These are phyloP conservation scores for Hydrophis major DNA, from an alignment of 2,797 vertebrate genomes.

Conservation along the genomic window DNA sequence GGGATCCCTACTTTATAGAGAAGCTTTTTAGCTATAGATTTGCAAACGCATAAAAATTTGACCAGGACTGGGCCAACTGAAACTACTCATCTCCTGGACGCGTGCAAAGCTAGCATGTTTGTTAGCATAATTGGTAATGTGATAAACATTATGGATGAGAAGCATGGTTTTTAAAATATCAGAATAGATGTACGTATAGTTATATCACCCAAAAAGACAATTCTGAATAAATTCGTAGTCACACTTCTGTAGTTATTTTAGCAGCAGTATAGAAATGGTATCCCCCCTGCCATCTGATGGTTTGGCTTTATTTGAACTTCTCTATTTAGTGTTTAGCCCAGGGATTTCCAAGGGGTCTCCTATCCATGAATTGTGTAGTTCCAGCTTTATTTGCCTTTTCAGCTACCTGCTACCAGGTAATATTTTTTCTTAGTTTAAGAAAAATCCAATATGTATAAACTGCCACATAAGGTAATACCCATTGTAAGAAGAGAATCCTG, in stretches of 20 bases:
- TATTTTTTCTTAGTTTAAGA: not conserved
- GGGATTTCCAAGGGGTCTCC: not conserved
- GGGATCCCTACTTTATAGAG: not conserved
- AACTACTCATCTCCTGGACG: not conserved
- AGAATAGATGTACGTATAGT: not conserved
- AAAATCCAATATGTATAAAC: not conserved
- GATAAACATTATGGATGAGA: not conserved
- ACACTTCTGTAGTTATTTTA: not conserved
- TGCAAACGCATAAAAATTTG: not conserved
- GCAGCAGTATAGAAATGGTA: not conserved
- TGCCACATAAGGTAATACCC: not conserved
- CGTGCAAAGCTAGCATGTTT: not conserved
- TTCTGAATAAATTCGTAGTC: not conserved
- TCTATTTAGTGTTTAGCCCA: not conserved
- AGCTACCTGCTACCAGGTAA: not conserved
- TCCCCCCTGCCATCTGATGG: not conserved
- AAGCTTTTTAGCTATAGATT: not conserved
- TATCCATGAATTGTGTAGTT: not conserved
- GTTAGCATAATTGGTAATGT: not conserved
- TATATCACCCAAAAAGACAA: not conserved
- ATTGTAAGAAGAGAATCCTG: not conserved
- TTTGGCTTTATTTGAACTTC: not conserved
- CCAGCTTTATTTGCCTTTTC: not conserved
- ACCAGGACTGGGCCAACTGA: not conserved
- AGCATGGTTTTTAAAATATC: not conserved